These are phyloP conservation scores for Phytoseiulus persimilis DNA, from an alignment of 2,888 invertebrate genomes.

Conservation along the genomic window DNA sequence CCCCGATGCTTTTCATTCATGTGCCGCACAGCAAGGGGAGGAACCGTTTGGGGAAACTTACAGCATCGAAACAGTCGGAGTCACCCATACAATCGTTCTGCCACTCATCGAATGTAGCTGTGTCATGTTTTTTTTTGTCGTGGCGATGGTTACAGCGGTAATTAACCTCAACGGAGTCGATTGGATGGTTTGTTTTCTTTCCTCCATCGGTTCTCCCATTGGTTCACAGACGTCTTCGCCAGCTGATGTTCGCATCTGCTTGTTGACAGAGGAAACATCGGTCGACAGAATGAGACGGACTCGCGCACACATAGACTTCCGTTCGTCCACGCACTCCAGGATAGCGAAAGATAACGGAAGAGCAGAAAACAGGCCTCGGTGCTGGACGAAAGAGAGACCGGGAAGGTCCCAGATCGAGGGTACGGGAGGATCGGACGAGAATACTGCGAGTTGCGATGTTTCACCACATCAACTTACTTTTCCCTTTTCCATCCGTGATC, in stretches of 20 bases:
- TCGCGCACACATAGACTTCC: neutral
- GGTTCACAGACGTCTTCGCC: neutral
- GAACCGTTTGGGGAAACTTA: too few species aligned
- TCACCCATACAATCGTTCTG: neutral
- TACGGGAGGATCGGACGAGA: too few species aligned
- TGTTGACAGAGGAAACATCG: neutral
- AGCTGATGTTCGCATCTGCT: neutral
- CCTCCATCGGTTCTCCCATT: neutral
- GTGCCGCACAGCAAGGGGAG: too few species aligned
- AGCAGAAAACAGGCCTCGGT: neutral
- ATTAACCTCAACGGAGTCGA: neutral
- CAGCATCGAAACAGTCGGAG: neutral
- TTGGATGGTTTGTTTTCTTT: neutral
- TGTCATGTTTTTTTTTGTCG: neutral
- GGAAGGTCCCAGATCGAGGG: neutral
- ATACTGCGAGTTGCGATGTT: too few species aligned
- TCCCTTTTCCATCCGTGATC: too few species aligned
- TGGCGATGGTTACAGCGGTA: neutral
- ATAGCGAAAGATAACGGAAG: neutral
- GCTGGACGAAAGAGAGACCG: neutral
- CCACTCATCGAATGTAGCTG: neutral
- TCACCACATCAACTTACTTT: too few species aligned
- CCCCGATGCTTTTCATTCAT: too few species aligned
- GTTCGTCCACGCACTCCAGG: neutral
- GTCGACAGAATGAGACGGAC: neutral